phyloP scores from a whole-genome alignment of 2,888 invertebrate species.

The Adelphocoris suturalis region DNA sequence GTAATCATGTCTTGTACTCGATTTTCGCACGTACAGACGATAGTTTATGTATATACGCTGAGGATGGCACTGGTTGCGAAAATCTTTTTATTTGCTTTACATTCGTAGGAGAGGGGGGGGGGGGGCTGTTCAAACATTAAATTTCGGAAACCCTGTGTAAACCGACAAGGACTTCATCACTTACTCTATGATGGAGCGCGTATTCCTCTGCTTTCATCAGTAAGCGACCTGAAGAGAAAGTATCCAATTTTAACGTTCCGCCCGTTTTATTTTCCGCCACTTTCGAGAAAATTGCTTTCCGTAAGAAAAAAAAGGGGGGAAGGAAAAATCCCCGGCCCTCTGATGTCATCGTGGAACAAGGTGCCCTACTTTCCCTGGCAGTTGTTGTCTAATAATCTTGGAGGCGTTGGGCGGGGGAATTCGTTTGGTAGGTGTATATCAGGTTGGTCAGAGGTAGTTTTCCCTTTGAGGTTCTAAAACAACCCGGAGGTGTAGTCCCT shows the following conservation, averaged over 20 bases:
- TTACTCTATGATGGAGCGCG: background rate
- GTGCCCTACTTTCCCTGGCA: conserved; percentile 38
- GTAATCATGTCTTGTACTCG: too few species aligned
- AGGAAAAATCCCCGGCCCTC: conserved; percentile 6
- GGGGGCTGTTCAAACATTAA: too few species aligned
- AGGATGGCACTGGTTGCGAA: too few species aligned
- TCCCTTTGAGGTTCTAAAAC: conserved; percentile 41
- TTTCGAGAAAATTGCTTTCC: conserved; percentile 19
- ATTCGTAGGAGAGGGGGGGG: too few species aligned
- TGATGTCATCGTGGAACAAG: conserved; percentile 36
- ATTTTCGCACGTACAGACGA: too few species aligned
- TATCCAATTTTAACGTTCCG: conserved; percentile 15
- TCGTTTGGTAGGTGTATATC: conserved; percentile 42
- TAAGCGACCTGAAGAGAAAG: conserved; percentile 3
- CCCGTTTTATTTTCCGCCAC: background rate
- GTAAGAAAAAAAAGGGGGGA: background rate
- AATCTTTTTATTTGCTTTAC: too few species aligned
- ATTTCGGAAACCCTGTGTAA: too few species aligned
- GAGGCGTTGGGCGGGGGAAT: conserved; percentile 30
- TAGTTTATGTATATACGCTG: too few species aligned
- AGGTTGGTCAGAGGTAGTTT: conserved; percentile 46
- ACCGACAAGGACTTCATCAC: background rate
- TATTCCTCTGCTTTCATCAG: background rate
- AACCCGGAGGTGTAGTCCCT: conserved; percentile 21
- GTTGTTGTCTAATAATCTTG: conserved; percentile 50